A percentile compares a stretch with the other conserved stretches of the same genome.
Conservation (phyloP, 1,140 invertebrate species). For the Acromyrmex echinatior region DNA sequence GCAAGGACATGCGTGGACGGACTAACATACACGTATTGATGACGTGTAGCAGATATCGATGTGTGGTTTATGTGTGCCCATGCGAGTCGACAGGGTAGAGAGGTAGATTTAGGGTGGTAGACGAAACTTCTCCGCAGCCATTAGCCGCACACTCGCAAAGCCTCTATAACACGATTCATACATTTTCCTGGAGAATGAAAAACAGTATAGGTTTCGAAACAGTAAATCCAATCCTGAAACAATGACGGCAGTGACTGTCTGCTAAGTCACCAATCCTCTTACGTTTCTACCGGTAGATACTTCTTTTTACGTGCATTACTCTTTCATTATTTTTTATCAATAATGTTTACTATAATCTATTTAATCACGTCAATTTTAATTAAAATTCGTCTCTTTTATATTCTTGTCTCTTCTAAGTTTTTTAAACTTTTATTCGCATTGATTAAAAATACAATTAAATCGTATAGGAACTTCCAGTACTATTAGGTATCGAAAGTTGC, state of each 20-base stretch:
- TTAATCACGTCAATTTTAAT: background rate
- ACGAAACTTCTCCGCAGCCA: constrained; percentile 82
- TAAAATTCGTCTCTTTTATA: background rate
- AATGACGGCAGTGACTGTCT: constrained; percentile 30
- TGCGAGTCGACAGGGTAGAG: constrained; percentile 68
- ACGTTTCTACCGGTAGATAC: background rate
- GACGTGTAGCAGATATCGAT: constrained; percentile 39
- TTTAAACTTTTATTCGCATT: background rate
- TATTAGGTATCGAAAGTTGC: background rate
- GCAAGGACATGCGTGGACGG: constrained; percentile 19
- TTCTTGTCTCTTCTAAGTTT: background rate
- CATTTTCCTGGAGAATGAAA: constrained; percentile 86
- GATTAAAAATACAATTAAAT: constrained; percentile 28
- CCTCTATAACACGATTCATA: constrained; percentile 86
- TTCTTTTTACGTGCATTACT: constrained; percentile 2
- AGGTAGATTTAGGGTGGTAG: constrained; percentile 84
- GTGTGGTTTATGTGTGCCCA: constrained; percentile 68
- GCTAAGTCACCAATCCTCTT: constrained; percentile 63
- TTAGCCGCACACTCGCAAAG: constrained; percentile 85
- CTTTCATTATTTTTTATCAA: constrained; percentile 7
- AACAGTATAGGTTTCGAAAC: constrained; percentile 75
- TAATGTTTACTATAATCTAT: background rate
- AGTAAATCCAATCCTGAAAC: constrained; percentile 50
- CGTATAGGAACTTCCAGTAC: background rate
- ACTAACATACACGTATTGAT: constrained; percentile 48